phyloP scores from a whole-genome alignment of 2,888 invertebrate genomes.

The Caenorhabditis zanzibari region DNA sequence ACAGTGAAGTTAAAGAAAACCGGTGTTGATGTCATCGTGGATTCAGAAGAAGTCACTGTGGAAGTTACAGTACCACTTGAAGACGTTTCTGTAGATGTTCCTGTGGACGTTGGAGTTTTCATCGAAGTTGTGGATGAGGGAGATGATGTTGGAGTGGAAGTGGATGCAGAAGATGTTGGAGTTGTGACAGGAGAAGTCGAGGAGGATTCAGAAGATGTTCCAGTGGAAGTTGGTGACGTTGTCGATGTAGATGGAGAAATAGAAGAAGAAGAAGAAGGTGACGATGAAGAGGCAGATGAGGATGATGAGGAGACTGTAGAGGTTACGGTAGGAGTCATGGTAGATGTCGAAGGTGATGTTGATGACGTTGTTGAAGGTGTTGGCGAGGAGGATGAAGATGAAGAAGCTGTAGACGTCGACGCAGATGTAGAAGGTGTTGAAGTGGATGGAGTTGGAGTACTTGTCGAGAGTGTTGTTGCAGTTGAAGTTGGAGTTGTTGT shows the following conservation, averaged over 20 bases:
- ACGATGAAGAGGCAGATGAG: background rate
- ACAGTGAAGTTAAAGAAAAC: background rate
- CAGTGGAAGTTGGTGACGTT: slow-evolving; percentile 3
- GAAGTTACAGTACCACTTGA: no score
- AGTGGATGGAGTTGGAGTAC: slow-evolving; percentile 11
- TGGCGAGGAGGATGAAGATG: slow-evolving; percentile 12
- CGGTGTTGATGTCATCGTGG: slow-evolving; percentile 1
- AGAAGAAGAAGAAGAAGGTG: slow-evolving; percentile 14
- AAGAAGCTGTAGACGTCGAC: slow-evolving; percentile 22
- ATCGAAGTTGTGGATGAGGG: slow-evolving; percentile 6
- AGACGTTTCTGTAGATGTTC: background rate
- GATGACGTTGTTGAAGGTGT: slow-evolving; percentile 1
- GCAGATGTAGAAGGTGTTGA: slow-evolving; percentile 12
- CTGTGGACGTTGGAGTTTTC: slow-evolving; percentile 1
- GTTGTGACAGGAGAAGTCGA: background rate
- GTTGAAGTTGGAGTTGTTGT: slow-evolving; percentile 18
- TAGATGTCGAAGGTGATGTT: background rate
- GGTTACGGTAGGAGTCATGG: slow-evolving; percentile 6
- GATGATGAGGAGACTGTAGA: background rate
- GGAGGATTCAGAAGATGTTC: background rate
- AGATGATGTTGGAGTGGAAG: slow-evolving; percentile 3
- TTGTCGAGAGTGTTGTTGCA: background rate
- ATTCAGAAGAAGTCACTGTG: background rate
- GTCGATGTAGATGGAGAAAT: no score
- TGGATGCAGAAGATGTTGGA: slow-evolving; percentile 3